Percentiles rank a stretch among this genome's conserved stretches.
Conservation (phyloP, 2,113 vertebrate species). For the Vulpes vulpes region DNA sequence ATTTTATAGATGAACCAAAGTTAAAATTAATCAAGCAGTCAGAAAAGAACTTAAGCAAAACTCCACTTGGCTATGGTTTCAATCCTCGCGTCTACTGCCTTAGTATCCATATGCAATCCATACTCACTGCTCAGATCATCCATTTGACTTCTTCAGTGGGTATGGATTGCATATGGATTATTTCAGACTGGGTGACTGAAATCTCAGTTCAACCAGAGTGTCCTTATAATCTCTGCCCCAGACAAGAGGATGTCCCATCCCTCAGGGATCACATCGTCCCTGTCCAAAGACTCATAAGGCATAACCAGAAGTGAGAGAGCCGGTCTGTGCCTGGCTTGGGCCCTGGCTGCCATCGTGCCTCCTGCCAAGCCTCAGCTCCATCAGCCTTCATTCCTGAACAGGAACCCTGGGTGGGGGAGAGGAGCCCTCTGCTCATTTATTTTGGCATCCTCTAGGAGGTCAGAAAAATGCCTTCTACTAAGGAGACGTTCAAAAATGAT, state of each 20-base stretch:
- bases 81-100: not conserved
- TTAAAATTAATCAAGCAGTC: not conserved
- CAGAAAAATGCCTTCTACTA: not conserved
- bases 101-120: too few relatives aligned
- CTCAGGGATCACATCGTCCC: not conserved
- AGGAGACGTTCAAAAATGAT: not conserved
- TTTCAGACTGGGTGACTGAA: not conserved
- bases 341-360: fast-evolving
- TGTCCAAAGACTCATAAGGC: not conserved
- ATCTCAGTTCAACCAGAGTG: not conserved
- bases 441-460: not conserved
- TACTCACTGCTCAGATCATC: too few relatives aligned
- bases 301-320: not conserved
- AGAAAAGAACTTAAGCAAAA: not conserved
- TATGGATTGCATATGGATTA: not conserved
- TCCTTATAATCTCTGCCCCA: not conserved
- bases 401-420: not conserved
- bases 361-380: fast-evolving
- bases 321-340: fast-evolving
- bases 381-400: not conserved
- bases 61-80: not conserved
- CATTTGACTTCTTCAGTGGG: not conserved
- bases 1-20: not conserved
- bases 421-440: not conserved
- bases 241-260: not conserved